Conservation (phyloP, 2,113 vertebrate genomes). For the Pelusios castaneus region DNA sequence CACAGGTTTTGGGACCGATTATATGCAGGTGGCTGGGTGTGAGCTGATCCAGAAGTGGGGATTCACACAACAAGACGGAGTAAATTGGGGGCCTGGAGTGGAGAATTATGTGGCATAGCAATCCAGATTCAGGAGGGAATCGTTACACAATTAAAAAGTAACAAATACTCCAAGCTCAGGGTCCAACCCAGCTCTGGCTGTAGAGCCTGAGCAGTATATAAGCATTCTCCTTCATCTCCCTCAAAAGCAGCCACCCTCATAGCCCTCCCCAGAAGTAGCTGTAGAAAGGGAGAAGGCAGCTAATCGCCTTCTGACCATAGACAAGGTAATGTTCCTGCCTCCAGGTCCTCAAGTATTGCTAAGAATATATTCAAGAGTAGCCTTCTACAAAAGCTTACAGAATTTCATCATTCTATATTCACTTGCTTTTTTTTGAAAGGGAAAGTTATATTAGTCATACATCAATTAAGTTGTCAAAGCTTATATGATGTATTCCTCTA, state of each 20-base stretch:
- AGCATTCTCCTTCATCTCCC: not conserved
- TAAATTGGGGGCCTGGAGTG: too few relatives aligned
- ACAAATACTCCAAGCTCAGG: too few relatives aligned
- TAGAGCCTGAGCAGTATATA: too few relatives aligned
- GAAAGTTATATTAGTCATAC: not conserved
- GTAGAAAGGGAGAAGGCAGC: rapidly evolving
- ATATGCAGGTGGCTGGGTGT: too few relatives aligned
- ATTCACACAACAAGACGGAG: too few relatives aligned
- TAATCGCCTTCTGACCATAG: not conserved
- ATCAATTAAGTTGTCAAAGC: not conserved
- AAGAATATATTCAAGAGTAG: not conserved
- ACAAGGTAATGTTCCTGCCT: not conserved
- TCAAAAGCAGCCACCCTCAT: not conserved
- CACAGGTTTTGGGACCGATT: too few relatives aligned
- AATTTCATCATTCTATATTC: not conserved
- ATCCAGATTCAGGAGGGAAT: too few relatives aligned
- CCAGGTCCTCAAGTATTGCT: not conserved
- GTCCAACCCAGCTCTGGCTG: too few relatives aligned
- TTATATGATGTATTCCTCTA: not conserved
- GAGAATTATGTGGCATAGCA: too few relatives aligned
- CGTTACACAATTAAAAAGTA: too few relatives aligned
- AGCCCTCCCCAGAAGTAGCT: not conserved
- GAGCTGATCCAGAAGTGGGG: too few relatives aligned
- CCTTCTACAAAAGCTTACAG: not conserved
- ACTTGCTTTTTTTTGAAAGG: not conserved